Evolutionary conservation across 1,140 invertebrate species (phyloP), one percentile per base, ranked within the genome.

Genomic region (Cydia amplana): DNA sequence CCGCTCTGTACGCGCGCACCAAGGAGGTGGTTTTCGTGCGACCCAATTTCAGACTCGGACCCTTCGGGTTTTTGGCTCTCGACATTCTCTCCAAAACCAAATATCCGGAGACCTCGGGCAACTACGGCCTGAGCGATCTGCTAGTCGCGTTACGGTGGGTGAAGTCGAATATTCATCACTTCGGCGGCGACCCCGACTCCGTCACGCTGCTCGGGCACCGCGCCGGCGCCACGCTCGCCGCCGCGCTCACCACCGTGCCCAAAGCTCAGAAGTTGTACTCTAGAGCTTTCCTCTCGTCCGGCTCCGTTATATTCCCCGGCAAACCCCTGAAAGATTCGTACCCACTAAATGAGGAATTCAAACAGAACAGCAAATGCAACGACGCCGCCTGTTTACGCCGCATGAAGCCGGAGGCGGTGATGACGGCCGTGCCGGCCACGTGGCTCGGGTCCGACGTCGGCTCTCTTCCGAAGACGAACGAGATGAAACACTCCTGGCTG

Each of bases 121-220:
- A 98, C 83, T 98, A 98, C 84, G 97, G 96, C 0, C 92, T 98
- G 0, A 96, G 96, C 4, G 97, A 98, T 82, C 95, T 98, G 18
- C 85, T 97, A 6, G 94, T 94, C 2, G 97, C 95, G 0, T 91
- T 98, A 1, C 94, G 95, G 72, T 98, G 97, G 97, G 95, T 98
- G 0, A 94, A 97, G 63, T 91, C 95, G 64, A 97, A 97, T 82
- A 97, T 97, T 49, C 94, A 95, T 65, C 94, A 97, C 87, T 98
- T 98, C 83, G 97, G 97, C 1, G 97, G 97, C 0, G 95, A 98
- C 90, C 94, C 94, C 5, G 91, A 94, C 6, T 93, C 95, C 0
- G 96, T 98, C 0, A 97, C 96, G 0, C 81, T 98, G n/a, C 94
- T 97, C 79, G 97, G 96, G 1, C 96, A 97, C 85, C 93, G 96